A percentile compares a stretch with the other conserved stretches of the same genome.
Evolutionary conservation across 2,888 invertebrate species (phyloP).

Genomic region (Rhagonycha fulva): DNA sequence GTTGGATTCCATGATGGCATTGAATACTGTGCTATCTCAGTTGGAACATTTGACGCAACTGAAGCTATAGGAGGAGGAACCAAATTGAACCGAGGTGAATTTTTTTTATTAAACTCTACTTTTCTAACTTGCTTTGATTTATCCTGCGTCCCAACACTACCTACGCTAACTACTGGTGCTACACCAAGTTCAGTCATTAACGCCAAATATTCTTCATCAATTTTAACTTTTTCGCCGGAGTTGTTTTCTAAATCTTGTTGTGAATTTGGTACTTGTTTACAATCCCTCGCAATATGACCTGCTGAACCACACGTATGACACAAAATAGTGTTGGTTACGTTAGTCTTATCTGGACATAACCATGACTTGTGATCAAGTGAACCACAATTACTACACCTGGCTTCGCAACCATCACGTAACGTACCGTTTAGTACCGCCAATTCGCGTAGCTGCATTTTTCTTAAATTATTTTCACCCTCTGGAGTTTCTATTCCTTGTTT

Average conservation of each 20-base stretch:
- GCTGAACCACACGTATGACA: conserved; percentile 97
- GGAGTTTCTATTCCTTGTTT: conserved; percentile 97
- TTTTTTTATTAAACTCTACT: conserved; percentile 1
- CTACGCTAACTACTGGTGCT: conserved; percentile 73
- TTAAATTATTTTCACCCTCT: conserved; percentile 96
- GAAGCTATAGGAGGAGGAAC: conserved; percentile 55
- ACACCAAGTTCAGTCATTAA: conserved; percentile 97
- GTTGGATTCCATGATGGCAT: conserved; percentile 37
- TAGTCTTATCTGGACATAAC: conserved; percentile 95
- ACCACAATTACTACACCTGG: conserved; percentile 90
- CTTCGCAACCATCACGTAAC: conserved; percentile 92
- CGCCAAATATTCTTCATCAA: conserved; percentile 98
- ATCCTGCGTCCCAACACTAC: not conserved
- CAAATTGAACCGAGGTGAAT: conserved; percentile 19
- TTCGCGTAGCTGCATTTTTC: conserved; percentile 95
- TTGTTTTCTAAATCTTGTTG: conserved; percentile 63
- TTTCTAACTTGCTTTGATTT: conserved; percentile 48
- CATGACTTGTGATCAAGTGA: conserved; percentile 94
- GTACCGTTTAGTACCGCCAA: conserved; percentile 97
- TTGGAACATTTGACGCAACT: conserved; percentile 61
- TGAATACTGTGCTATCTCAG: conserved; percentile 53
- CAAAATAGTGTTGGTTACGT: conserved; percentile 94
- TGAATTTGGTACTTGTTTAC: conserved; percentile 82
- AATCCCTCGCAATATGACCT: conserved; percentile 97
- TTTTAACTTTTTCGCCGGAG: conserved; percentile 74